Evolutionary conservation across 1,140 invertebrate species (phyloP), one percentile per base, ranked within the genome.

Genomic region (Centruroides vittatus): DNA sequence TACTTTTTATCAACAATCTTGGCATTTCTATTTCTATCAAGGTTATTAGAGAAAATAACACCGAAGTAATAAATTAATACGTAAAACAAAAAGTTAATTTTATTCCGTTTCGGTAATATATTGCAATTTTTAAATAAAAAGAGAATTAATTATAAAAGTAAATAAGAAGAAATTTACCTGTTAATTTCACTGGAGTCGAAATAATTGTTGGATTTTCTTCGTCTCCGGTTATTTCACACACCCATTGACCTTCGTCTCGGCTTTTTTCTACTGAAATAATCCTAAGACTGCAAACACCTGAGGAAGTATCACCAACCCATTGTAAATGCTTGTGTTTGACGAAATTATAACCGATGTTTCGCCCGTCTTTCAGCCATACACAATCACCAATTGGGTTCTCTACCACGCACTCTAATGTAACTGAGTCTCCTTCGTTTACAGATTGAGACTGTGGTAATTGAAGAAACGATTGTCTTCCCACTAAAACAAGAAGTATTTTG

Each of bases 221-320:
- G 41, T 61, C 64, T 23, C 64, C 66, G 50, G 61, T 67, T 7
- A 67, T 59, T 54, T 60, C 59, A 61, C 66, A 67, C 4, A 61
- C 35, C 66, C 66, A 67, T 57, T 67, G 58, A 5, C 66, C 66
- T 49, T 58, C 58, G 51, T 67, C 66, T 35, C 60, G 47, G 3
- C 35, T 60, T 6, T 35, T n/a, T 7, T 41, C 13, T 8, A 60
- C 66, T 9, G 23, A 50, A 8, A 13, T 36, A 9, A 67, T 61
- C 0, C 51, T 13, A 8, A 67, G 57, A 58, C 66, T 67, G 48
- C 66, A 67, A 50, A 65, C 66, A 5, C 61, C 64, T 47, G 13
- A 10, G 7, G 55, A 13, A 9, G n/a, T 13, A 41, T 61, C 55
- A 36, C 59, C 58, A 46, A 48, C 48, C 60, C 60, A 67, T 10